A percentile compares a stretch with the other conserved stretches of the same genome.
Conservation (phyloP, 1,140 invertebrate species). For the Scaptomyza montana region DNA sequence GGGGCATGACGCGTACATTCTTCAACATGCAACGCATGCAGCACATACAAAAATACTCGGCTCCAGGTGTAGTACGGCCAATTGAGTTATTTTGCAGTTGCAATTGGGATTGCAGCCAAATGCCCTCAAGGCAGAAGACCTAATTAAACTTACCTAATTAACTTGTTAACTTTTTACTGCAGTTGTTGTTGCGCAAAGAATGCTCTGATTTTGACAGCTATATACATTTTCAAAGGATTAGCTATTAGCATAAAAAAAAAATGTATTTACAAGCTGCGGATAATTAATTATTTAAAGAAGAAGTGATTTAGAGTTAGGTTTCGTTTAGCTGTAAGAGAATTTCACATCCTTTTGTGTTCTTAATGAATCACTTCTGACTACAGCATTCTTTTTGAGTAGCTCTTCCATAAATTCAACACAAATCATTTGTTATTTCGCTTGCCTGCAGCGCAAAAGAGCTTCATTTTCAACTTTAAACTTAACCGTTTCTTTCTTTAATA, state of each 20-base stretch:
- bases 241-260: neutral
- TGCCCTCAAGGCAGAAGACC: slow-evolving; percentile 38
- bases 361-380: no score
- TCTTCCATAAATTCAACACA: neutral
- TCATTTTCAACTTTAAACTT: slow-evolving; percentile 13
- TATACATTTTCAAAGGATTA: slow-evolving; percentile 6
- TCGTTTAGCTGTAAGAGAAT: no score
- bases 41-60: neutral
- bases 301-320: neutral
- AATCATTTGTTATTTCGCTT: neutral
- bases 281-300: no score
- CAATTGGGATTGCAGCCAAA: slow-evolving; percentile 8
- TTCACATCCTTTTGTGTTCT: neutral
- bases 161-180: slow-evolving; percentile 38
- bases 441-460: slow-evolving; percentile 4
- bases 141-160: slow-evolving; percentile 72
- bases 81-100: slow-evolving; percentile 27
- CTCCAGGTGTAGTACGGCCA: slow-evolving; percentile 6
- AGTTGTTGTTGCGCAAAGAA: no score
- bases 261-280: no score
- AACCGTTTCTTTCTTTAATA: slow-evolving; percentile 21
- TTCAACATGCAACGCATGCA: slow-evolving; percentile 2
- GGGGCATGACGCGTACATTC: neutral
- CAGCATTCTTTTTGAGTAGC: no score
- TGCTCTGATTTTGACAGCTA: slow-evolving; percentile 10